Evolutionary conservation across 2,797 vertebrate genomes (phyloP).

Genomic region (Clarias platycephalus): DNA sequence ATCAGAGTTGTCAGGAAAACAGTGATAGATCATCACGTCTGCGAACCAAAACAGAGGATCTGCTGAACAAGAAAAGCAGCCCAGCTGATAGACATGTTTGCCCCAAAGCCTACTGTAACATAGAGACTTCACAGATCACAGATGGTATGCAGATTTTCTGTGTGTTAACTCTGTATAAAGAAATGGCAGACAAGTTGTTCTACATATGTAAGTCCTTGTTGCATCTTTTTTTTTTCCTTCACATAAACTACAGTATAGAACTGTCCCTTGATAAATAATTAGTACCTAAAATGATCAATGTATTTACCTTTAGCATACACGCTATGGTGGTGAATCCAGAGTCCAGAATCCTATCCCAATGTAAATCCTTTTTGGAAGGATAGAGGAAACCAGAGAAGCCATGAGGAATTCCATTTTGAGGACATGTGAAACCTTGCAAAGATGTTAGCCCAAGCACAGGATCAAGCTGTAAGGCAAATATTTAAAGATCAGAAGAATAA

Average conservation of each 20-base stretch:
- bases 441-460: background rate
- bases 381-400: too few relatives aligned
- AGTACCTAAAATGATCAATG: background rate
- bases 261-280: background rate
- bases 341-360: background rate
- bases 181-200: background rate
- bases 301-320: too few relatives aligned
- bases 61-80: background rate
- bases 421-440: background rate
- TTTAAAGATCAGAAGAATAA: background rate
- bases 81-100: background rate
- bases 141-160: background rate
- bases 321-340: background rate
- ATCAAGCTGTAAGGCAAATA: background rate
- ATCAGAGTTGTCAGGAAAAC: constrained; percentile 19
- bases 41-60: constrained; percentile 33
- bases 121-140: background rate
- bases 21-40: constrained; percentile 4
- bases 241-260: too few relatives aligned
- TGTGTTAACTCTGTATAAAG: background rate
- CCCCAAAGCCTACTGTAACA: background rate
- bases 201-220: background rate
- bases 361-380: too few relatives aligned
- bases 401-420: background rate
- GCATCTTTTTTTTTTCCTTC: background rate